phyloP scores from a whole-genome alignment of 2,888 invertebrate genomes.

The Nomada fabriciana region DNA sequence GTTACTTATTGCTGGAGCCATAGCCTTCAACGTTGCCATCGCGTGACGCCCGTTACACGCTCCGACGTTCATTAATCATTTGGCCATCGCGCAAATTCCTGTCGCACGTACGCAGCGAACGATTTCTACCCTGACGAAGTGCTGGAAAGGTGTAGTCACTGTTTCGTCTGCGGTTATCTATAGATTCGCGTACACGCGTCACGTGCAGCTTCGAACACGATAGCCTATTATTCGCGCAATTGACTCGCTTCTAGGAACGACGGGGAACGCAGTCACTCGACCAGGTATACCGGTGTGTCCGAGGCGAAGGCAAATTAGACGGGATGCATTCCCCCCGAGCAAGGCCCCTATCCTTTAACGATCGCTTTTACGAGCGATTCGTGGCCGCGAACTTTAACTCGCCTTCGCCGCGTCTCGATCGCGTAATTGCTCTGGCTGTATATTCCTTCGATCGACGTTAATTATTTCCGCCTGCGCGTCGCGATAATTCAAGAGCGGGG shows the following conservation, averaged over 20 bases:
- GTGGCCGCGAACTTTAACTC: conserved; percentile 70
- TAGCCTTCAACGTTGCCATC: conserved; percentile 25
- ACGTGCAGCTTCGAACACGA: conserved; percentile 15
- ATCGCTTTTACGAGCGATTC: conserved; percentile 74
- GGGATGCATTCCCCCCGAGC: conserved; percentile 55
- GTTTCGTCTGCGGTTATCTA: background rate
- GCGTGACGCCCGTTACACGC: conserved; percentile 51
- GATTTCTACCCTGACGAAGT: background rate
- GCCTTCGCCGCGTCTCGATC: conserved; percentile 44
- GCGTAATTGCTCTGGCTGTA: conserved; percentile 57
- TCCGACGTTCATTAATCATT: conserved; percentile 61
- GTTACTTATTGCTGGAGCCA: conserved; percentile 31
- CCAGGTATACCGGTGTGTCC: background rate
- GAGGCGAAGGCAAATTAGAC: conserved; percentile 49
- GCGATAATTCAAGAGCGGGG: conserved; percentile 8
- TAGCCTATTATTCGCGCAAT: conserved; percentile 29
- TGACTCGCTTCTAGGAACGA: conserved; percentile 21
- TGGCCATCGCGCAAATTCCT: conserved; percentile 54
- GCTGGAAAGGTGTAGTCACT: too few relatives aligned
- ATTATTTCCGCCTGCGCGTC: conserved; percentile 55
- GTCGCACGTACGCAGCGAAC: background rate
- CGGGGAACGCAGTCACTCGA: background rate
- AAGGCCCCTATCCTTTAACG: conserved; percentile 74
- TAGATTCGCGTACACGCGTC: background rate
- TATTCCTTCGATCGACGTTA: conserved; percentile 59